Conservation (phyloP, 2,888 invertebrate species). For the Colostygia pectinataria region DNA sequence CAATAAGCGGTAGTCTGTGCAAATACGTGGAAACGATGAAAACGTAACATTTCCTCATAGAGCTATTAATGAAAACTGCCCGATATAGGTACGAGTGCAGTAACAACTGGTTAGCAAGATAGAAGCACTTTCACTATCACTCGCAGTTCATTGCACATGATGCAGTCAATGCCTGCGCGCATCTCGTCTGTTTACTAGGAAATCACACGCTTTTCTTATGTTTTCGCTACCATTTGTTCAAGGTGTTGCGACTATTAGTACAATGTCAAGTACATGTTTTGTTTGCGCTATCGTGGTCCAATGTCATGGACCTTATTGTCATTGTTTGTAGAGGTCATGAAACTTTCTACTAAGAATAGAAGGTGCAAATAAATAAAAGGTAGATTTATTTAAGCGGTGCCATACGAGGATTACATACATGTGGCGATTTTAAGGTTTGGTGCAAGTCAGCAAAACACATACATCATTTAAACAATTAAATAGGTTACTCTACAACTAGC, state of each 20-base stretch:
- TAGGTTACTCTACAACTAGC: neutral
- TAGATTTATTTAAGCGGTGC: neutral
- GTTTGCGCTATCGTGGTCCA: constrained; percentile 1
- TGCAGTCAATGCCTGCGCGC: constrained; percentile 26
- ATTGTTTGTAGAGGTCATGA: constrained; percentile 2
- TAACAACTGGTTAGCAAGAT: constrained; percentile 24
- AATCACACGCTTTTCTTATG: constrained; percentile 29
- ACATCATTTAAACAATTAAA: too few species aligned
- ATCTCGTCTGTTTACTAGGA: constrained; percentile 27
- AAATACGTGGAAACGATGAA: too few species aligned
- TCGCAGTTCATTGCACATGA: constrained; percentile 38
- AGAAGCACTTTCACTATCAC: constrained; percentile 35
- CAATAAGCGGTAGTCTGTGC: too few species aligned
- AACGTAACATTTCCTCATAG: constrained; percentile 17
- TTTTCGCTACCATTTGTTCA: constrained; percentile 19
- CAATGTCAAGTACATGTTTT: constrained; percentile 14
- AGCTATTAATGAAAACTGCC: constrained; percentile 8
- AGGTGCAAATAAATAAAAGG: neutral
- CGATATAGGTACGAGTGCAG: constrained; percentile 19
- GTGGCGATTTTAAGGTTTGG: too few species aligned
- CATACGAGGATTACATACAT: too few species aligned
- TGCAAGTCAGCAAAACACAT: neutral
- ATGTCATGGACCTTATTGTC: constrained; percentile 10
- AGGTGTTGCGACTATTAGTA: constrained; percentile 1
- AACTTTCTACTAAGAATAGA: neutral